Base-by-base conservation (phyloP, 2,113 vertebrate species). In the Verasper variegatus region DNA sequence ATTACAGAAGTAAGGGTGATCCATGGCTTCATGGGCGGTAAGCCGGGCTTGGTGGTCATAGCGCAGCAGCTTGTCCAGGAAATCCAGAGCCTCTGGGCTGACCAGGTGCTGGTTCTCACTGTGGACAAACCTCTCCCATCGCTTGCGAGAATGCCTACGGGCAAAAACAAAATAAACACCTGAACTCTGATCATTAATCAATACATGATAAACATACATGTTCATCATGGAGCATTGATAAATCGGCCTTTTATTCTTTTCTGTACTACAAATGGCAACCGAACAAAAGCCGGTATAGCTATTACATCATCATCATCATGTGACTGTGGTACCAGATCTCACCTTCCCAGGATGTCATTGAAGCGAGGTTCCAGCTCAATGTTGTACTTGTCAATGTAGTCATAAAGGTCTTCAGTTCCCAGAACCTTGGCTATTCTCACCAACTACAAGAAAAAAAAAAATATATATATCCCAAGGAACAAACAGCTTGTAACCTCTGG, bases 301-400 rank as follows among this genome's bases (percentile, higher is more conserved):
- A n/a, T n/a, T 15, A 68, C 23, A 58, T 63, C 56, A 37, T 20
- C 23, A 15, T 65, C 42, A 20, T 31, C 6, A 31, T 31, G 31
- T 31, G 21, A 45, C 37, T 17, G 31, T 11, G 18, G 21, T 13
- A 70, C 52, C 5, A 12, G 54, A 15, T 47, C 90, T 79, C 69
- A 95, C 95, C 95, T 93, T 90, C 95, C 95, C 2, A 95, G 87
- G 49, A 95, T 95, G 79, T 95, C 95, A 2, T 95, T 95, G 73
- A 95, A 95, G 60, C 94, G 94, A 18, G 94, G 94, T 18, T 95
- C 95, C 66, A 95, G 91, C 74, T 95, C 95, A 14, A 95, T 95
- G 83, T 95, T 95, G 87, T 95, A 95, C 71, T 95, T 95, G 91
- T 95, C 95, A 2, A 95, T 95, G 88, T 95, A 95, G 78, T 95